Percentiles rank a stretch among this genome's conserved stretches.
Conservation (phyloP, 1,140 invertebrate genomes). For the Acromyrmex heyeri region DNA sequence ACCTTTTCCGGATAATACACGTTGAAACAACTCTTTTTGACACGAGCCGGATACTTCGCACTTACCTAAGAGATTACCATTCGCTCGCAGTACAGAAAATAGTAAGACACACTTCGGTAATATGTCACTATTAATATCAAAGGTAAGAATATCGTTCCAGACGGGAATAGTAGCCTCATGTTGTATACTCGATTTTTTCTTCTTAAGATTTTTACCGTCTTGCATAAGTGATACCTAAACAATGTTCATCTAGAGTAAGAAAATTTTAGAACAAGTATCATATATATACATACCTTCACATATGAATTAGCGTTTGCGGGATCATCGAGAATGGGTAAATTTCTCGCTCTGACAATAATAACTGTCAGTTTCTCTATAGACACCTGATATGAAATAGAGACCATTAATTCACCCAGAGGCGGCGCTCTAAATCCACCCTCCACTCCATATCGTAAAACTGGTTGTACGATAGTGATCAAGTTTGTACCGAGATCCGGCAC, state of each 20-base stretch:
- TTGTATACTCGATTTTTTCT: slow-evolving; percentile 96
- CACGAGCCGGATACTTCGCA: slow-evolving; percentile 86
- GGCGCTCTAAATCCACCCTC: slow-evolving; percentile 80
- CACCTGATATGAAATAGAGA: slow-evolving; percentile 93
- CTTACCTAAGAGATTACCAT: slow-evolving; percentile 87
- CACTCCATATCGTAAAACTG: slow-evolving; percentile 76
- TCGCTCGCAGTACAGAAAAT: slow-evolving; percentile 87
- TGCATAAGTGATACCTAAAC: slow-evolving; percentile 90
- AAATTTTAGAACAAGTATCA: not conserved
- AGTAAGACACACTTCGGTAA: slow-evolving; percentile 87
- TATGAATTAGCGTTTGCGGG: slow-evolving; percentile 91
- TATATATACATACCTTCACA: slow-evolving; percentile 89
- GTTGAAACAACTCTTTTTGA: slow-evolving; percentile 87
- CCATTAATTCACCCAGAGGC: slow-evolving; percentile 92
- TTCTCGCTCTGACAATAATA: slow-evolving; percentile 93
- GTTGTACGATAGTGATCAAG: slow-evolving; percentile 70
- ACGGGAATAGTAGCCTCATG: slow-evolving; percentile 94
- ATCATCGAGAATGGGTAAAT: slow-evolving; percentile 89
- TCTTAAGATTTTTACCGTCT: slow-evolving; percentile 93
- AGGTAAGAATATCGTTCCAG: slow-evolving; percentile 95
- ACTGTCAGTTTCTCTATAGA: slow-evolving; percentile 93
- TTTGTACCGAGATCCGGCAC: slow-evolving; percentile 84
- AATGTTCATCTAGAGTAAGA: not conserved
- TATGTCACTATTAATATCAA: slow-evolving; percentile 90
- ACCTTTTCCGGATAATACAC: slow-evolving; percentile 87